Base-by-base conservation (phyloP, 2,113 vertebrate genomes). In the Uria aalge region DNA sequence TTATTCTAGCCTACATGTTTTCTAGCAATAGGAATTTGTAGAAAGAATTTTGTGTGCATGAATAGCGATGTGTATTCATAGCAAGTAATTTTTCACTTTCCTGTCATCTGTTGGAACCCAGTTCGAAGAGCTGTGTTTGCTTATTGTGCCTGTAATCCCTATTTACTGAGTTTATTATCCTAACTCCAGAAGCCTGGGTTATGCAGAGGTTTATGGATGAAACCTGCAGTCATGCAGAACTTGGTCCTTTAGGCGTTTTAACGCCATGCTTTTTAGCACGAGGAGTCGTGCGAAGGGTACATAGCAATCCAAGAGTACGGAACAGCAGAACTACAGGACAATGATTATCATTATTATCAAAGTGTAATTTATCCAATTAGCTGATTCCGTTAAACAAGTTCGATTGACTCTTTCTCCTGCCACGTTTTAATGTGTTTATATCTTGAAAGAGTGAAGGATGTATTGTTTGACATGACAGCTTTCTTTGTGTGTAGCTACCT, bases 331-430 rank as follows among this genome's bases (percentile, higher is more conserved):
- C 52, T 43, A 17, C 3, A 41, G 30, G 66, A 57, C 95, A 40
- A 56, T n/a, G 40, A 88, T 98, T 97, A 95, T 88, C 83, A 43
- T 94, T 81, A 88, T 96, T 95, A 96, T 72, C 91, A 80, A 98
- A 82, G 80, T 96, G 85, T 96, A 95, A 97, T 97, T 96, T 95
- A 93, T 79, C 95, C 95, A 96, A 97, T 98, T 97, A 98, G 94
- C 96, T 97, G 94, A 94, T 98, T 97, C 96, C 68, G 91, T 96
- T 90, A 96, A 97, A 85, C 62, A 91, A 81, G 72, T 96, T 96
- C 40, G 0, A 93, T 81, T 95, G 97, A 76, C 93, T 94, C 74
- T 77, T 93, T 84, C 74, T 97, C 90, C 73, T 97, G 90, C 82
- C 95, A 91, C 84, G 20, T 97, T 96, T 88, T 93, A 91, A 92